A percentile compares a stretch with the other conserved stretches of the same genome.
These are phyloP conservation scores for Cyprinodon brontotheroides DNA, from an alignment of 2,113 vertebrate species.

Conservation along the genomic window DNA sequence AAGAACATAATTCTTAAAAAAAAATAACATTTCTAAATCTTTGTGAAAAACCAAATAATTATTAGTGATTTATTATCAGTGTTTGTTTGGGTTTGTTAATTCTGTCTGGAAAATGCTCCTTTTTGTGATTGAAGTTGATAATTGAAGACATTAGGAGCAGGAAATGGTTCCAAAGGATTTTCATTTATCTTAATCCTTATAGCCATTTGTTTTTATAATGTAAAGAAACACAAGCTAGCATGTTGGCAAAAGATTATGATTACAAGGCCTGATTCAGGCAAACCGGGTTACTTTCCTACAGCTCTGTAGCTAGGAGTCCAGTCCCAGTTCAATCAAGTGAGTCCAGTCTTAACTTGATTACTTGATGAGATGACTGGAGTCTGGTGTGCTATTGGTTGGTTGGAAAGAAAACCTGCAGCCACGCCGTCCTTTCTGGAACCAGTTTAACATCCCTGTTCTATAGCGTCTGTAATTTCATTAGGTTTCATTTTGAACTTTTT, in stretches of 20 bases:
- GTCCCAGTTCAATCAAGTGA: background rate
- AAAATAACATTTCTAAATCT: too few relatives aligned
- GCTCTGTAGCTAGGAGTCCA: background rate
- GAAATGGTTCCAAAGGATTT: background rate
- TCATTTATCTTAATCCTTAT: background rate
- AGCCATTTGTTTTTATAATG: background rate
- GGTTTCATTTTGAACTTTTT: background rate
- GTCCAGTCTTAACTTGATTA: too few relatives aligned
- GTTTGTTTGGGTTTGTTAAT: background rate
- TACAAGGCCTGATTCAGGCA: background rate
- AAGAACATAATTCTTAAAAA: too few relatives aligned
- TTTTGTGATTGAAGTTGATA: background rate
- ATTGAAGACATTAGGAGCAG: background rate
- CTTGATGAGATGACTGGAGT: too few relatives aligned
- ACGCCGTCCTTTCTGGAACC: too few relatives aligned
- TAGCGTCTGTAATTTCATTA: too few relatives aligned
- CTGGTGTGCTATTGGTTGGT: too few relatives aligned
- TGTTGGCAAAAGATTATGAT: background rate
- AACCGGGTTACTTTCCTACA: background rate
- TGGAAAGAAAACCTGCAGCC: too few relatives aligned
- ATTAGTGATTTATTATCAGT: too few relatives aligned
- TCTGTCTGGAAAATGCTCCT: background rate
- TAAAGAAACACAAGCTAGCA: background rate
- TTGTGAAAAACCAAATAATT: too few relatives aligned
- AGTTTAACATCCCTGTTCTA: too few relatives aligned